phyloP scores from a whole-genome alignment of 2,888 invertebrate species.

The Drosophila tanythrix region DNA sequence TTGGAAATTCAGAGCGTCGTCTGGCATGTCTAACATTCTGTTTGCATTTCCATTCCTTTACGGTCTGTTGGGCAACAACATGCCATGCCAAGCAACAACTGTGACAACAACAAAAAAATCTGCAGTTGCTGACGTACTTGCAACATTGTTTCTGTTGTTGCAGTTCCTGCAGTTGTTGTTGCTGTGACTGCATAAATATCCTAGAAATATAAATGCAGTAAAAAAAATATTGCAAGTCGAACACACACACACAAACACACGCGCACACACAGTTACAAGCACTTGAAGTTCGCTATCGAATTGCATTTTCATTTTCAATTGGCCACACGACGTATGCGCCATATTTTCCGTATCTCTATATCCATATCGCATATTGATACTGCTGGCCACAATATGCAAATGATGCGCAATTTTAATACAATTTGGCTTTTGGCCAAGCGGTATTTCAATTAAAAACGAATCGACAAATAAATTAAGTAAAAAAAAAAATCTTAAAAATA shows the following conservation, averaged over 20 bases:
- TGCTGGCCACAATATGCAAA: slow-evolving; percentile 53
- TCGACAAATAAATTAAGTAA: slow-evolving; percentile 27
- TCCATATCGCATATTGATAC: slow-evolving; percentile 31
- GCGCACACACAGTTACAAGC: slow-evolving; percentile 19
- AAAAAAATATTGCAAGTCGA: slow-evolving; percentile 58
- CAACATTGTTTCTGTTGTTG: slow-evolving; percentile 44
- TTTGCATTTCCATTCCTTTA: slow-evolving; percentile 71
- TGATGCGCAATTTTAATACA: slow-evolving; percentile 64
- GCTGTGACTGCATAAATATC: slow-evolving; percentile 65
- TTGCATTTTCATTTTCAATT: slow-evolving; percentile 51
- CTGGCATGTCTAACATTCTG: slow-evolving; percentile 66
- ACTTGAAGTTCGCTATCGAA: slow-evolving; percentile 41
- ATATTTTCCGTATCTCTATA: slow-evolving; percentile 41
- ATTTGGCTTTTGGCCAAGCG: slow-evolving; percentile 44
- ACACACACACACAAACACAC: slow-evolving; percentile 1
- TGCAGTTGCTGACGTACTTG: slow-evolving; percentile 54
- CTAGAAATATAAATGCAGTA: slow-evolving; percentile 71
- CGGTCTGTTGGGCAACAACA: slow-evolving; percentile 65
- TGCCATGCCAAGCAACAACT: slow-evolving; percentile 39
- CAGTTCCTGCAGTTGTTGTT: slow-evolving; percentile 15
- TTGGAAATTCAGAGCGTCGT: slow-evolving; percentile 56
- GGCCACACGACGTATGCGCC: slow-evolving; percentile 57
- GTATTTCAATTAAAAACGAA: slow-evolving; percentile 62
- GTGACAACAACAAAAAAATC: slow-evolving; percentile 12
- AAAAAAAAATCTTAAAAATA: slow-evolving; percentile 15